These are phyloP conservation scores for Pandemis corylana DNA, from an alignment of 2,888 invertebrate species.

Conservation along the genomic window DNA sequence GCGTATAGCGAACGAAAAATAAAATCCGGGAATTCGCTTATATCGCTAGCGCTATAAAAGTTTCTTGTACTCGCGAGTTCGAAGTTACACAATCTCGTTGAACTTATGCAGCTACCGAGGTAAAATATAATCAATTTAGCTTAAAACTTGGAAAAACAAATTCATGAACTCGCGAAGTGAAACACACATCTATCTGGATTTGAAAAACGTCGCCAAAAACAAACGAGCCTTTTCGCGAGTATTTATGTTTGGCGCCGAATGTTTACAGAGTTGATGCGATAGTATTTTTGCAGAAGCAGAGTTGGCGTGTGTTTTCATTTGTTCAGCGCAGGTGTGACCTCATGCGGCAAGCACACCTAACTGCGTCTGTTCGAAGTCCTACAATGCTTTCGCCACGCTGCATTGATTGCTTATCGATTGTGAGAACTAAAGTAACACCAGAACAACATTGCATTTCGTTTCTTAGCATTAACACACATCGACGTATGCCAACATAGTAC, in stretches of 20 bases:
- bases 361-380: conserved; percentile 23
- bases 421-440: conserved; percentile 42
- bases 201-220: conserved; percentile 33
- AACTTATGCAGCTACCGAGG: conserved; percentile 58
- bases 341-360: conserved; percentile 22
- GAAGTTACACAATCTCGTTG: conserved; percentile 59
- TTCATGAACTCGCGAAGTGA: conserved; percentile 39
- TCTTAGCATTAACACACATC: not conserved
- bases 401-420: conserved; percentile 45
- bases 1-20: conserved; percentile 56
- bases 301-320: conserved; percentile 38
- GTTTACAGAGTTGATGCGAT: conserved; percentile 40
- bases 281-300: conserved; percentile 31
- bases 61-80: conserved; percentile 53
- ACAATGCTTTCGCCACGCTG: conserved; percentile 23
- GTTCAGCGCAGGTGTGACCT: conserved; percentile 35
- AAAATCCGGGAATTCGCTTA: conserved; percentile 60
- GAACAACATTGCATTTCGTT: not conserved
- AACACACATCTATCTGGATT: conserved; percentile 27
- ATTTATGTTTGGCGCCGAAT: conserved; percentile 38
- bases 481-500: not conserved
- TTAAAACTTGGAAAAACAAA: conserved; percentile 56
- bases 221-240: conserved; percentile 32
- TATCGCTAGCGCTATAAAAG: conserved; percentile 60
- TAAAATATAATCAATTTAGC: conserved; percentile 53